phyloP scores from a whole-genome alignment of 2,113 vertebrate genomes.

The Cichladusa arquata region DNA sequence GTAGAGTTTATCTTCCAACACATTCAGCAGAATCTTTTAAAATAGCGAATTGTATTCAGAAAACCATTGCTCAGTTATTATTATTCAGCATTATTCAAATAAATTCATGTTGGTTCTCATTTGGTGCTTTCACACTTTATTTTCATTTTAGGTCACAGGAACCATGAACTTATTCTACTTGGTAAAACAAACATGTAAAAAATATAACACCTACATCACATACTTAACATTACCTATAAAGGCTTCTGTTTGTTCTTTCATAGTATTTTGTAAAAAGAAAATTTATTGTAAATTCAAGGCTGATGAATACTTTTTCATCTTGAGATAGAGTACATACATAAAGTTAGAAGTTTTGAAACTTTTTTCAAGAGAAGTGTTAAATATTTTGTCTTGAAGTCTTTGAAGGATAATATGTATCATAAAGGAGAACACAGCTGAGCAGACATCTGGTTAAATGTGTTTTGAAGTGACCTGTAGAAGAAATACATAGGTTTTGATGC shows the following conservation, averaged over 20 bases:
- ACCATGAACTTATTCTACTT: background rate
- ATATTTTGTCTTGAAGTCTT: background rate
- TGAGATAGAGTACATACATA: background rate
- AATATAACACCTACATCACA: background rate
- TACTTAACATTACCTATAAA: background rate
- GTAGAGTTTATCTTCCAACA: background rate
- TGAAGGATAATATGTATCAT: background rate
- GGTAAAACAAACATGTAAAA: background rate
- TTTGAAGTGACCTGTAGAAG: background rate
- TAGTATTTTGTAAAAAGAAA: background rate
- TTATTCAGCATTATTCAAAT: background rate
- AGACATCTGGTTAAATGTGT: background rate
- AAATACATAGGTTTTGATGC: background rate
- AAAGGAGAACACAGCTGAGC: background rate
- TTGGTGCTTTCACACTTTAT: background rate
- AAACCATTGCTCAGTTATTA: background rate
- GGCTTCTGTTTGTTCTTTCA: background rate
- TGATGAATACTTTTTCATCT: background rate
- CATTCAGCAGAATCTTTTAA: background rate
- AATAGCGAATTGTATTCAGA: background rate
- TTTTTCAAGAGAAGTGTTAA: background rate
- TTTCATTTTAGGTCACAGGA: background rate
- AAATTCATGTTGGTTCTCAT: background rate
- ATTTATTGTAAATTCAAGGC: background rate
- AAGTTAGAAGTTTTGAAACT: background rate